Percentiles rank a stretch among this genome's conserved stretches.
phyloP scores from a whole-genome alignment of 1,140 invertebrate species.

The Cydia pomonella region DNA sequence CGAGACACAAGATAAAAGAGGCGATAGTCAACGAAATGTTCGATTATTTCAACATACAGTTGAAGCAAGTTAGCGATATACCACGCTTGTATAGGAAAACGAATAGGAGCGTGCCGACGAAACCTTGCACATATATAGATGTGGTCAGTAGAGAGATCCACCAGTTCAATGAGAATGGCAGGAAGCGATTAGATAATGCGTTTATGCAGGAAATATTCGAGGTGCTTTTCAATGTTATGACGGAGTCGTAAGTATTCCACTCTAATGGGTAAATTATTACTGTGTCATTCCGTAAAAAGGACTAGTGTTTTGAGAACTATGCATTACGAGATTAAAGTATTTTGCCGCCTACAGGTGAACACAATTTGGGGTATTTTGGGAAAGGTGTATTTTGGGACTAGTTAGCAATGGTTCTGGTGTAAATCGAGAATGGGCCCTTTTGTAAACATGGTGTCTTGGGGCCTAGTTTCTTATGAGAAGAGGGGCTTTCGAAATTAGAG shows the following conservation, averaged over 20 bases:
- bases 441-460: too few species aligned
- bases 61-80: slow-evolving; percentile 93
- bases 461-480: too few species aligned
- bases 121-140: slow-evolving; percentile 89
- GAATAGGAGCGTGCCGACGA: slow-evolving; percentile 91
- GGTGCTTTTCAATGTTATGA: slow-evolving; percentile 83
- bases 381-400: too few species aligned
- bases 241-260: slow-evolving; percentile 83
- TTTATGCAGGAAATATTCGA: slow-evolving; percentile 81
- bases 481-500: too few species aligned
- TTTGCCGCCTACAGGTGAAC: too few species aligned
- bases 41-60: slow-evolving; percentile 80
- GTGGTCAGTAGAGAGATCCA: slow-evolving; percentile 84
- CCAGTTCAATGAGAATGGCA: slow-evolving; percentile 83
- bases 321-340: too few species aligned
- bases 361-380: too few species aligned
- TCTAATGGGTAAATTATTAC: not conserved
- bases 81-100: slow-evolving; percentile 95
- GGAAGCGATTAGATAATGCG: slow-evolving; percentile 77
- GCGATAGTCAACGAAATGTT: slow-evolving; percentile 82
- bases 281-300: too few species aligned
- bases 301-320: too few species aligned
- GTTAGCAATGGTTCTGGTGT: too few species aligned
- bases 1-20: slow-evolving; percentile 80
- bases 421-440: too few species aligned